Evolutionary conservation across 2,113 vertebrate genomes (phyloP).

Genomic region (Hippocampus comes): DNA sequence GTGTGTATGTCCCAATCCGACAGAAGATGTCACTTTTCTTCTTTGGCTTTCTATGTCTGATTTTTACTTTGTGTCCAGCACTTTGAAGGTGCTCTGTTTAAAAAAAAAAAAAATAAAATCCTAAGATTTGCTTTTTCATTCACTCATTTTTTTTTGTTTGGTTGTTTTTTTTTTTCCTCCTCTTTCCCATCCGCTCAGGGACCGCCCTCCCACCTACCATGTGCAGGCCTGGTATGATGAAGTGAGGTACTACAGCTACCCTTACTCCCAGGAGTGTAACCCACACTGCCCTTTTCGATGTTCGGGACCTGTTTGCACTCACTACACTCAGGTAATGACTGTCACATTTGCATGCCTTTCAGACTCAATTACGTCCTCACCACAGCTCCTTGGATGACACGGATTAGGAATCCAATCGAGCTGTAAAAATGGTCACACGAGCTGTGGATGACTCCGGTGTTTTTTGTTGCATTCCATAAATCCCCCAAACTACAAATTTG

Average conservation of each 20-base stretch:
- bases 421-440: background rate
- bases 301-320: slow-evolving; percentile 95
- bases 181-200: slow-evolving; percentile 66
- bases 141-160: background rate
- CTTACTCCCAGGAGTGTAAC: slow-evolving; percentile 91
- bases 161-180: no score
- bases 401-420: background rate
- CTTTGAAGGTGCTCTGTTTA: no score
- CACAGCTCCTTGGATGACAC: background rate
- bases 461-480: background rate
- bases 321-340: slow-evolving; percentile 92
- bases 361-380: background rate
- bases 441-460: background rate
- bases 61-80: no score
- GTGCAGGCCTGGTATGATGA: slow-evolving; percentile 99
- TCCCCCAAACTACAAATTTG: background rate
- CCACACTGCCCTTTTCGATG: slow-evolving; percentile 93
- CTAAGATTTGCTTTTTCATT: background rate
- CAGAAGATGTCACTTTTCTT: background rate
- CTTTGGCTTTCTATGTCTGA: no score
- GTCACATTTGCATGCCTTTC: background rate
- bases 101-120: no score
- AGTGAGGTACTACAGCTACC: slow-evolving; percentile 89
- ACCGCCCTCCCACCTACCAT: slow-evolving; percentile 92
- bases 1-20: slow-evolving; percentile 60